Base-by-base conservation (phyloP, 1,140 invertebrate species). In the Aricia agestis region DNA sequence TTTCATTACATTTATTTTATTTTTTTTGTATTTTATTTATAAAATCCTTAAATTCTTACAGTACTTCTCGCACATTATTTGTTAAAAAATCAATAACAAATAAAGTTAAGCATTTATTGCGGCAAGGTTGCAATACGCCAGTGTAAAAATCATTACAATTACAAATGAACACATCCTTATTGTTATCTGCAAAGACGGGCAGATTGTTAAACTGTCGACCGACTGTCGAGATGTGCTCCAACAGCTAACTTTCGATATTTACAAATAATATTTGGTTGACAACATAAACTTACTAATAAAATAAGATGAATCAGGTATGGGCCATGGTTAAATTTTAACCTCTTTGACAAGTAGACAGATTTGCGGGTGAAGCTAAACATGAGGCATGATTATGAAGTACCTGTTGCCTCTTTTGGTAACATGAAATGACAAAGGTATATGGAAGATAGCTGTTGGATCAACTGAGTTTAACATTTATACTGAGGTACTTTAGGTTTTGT, bases 91-190 rank as follows among this genome's bases (percentile, higher is more conserved):
- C 36, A 6, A 36, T 36, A 36, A 9, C 36, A 36, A 7, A 7
- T 36, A 36, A 52, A 52, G 13, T 15, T 52, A 15, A 6, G 45
- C 45, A 52, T 52, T 52, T 52, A 52, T 13, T 52, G 45, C 45
- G 3, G 5, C 9, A 15, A 52, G 9, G 7, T 52, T 15, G 45
- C 45, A 52, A 63, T n/a, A 17, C 10, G 59, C 19, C 1, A 10
- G 19, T 63, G 11, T 63, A 63, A 63, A 63, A 25, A 4, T 63
- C 9, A 63, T 63, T 63, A 19, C 11, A 63, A 25, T 63, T 63
- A 63, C 59, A 63, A 63, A 63, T 63, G 59, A 63, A 63, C 59
- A 63, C 59, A 63, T 63, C 1, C 7, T 25, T 19, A 19, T 63
- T 19, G n/a, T 63, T 11, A 63, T 25, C 18, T 63, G 59, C 59